phyloP scores from a whole-genome alignment of 2,888 invertebrate genomes.

The Mermis nigrescens region DNA sequence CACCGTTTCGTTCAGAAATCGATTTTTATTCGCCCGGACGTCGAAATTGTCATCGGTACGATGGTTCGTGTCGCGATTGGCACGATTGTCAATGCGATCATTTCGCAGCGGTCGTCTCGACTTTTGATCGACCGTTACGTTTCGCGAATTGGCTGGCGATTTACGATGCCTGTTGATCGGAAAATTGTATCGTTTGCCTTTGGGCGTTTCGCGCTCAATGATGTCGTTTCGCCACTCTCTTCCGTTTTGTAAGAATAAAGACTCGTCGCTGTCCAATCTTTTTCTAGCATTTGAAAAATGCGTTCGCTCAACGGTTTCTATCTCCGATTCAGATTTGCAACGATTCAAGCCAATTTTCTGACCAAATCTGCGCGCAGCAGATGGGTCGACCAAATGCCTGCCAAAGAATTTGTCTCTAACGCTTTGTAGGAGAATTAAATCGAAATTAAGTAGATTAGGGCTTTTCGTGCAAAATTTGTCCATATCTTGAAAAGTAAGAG shows the following conservation, averaged over 20 bases:
- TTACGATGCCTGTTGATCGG: constrained; percentile 8
- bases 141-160: constrained; percentile 3
- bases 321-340: constrained; percentile 13
- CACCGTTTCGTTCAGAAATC: constrained; percentile 8
- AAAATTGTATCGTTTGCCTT: constrained; percentile 9
- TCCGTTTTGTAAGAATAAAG: too few species aligned
- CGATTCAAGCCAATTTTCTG: too few species aligned
- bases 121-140: background rate
- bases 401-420: too few species aligned
- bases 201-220: too few species aligned
- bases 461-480: too few species aligned
- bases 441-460: too few species aligned
- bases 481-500: too few species aligned
- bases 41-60: background rate
- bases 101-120: background rate
- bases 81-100: background rate
- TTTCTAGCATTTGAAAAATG: too few species aligned
- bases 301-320: constrained; percentile 10
- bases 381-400: too few species aligned
- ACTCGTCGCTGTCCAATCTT: background rate
- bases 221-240: too few species aligned
- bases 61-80: background rate
- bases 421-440: too few species aligned
- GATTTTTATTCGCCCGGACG: background rate
- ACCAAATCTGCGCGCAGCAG: too few species aligned